Evolutionary conservation across 2,797 vertebrate species (phyloP).

Genomic region (Helostoma temminkii): DNA sequence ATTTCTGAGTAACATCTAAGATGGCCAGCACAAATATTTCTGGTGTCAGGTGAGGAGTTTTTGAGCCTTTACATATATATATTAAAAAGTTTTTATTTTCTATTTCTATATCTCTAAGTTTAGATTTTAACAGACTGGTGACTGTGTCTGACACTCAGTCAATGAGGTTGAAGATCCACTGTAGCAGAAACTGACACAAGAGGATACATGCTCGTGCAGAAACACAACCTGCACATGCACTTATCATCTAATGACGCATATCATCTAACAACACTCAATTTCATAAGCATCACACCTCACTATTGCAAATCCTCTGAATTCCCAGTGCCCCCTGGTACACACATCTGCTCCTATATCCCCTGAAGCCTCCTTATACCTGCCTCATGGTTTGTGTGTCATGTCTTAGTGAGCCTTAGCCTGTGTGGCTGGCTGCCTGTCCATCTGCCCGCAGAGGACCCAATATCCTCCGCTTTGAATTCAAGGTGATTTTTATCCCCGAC

Average conservation of each 20-base stretch:
- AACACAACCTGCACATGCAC: constrained; percentile 5
- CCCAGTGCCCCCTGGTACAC: constrained; percentile 44
- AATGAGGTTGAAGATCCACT: neutral
- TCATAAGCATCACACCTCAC: constrained; percentile 53
- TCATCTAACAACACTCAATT: constrained; percentile 53
- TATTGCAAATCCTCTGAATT: constrained; percentile 60
- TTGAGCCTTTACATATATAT: no score
- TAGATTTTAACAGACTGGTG: constrained; percentile 3
- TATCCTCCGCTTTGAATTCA: constrained; percentile 89
- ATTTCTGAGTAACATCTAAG: constrained; percentile 48
- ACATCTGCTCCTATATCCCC: constrained; percentile 46
- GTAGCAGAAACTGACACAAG: constrained; percentile 5
- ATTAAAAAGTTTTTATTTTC: no score
- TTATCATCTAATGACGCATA: constrained; percentile 51
- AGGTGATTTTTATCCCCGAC: constrained; percentile 86
- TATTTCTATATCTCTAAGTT: neutral
- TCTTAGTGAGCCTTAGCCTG: constrained; percentile 58
- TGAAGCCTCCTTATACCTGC: constrained; percentile 62
- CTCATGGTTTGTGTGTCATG: constrained; percentile 60
- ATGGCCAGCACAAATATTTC: constrained; percentile 30
- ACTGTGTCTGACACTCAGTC: neutral
- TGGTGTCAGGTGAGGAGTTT: constrained; percentile 13
- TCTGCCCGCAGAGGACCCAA: constrained; percentile 73
- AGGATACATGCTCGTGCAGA: constrained; percentile 1
- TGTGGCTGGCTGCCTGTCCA: constrained; percentile 61